phyloP scores from a whole-genome alignment of 2,113 vertebrate genomes.

The Taxidea taxus region DNA sequence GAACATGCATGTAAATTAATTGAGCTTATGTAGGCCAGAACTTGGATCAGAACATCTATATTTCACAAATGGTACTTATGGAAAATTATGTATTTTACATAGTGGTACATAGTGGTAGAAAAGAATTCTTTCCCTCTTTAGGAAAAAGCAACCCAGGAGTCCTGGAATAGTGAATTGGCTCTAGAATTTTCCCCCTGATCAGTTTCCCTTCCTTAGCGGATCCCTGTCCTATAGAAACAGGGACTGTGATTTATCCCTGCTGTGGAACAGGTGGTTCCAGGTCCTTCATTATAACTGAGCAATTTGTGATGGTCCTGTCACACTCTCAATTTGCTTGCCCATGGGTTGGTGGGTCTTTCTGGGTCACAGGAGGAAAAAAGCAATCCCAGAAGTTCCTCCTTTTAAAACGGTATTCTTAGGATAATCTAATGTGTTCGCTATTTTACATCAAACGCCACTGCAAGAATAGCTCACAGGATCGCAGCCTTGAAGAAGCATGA shows the following conservation, averaged over 20 bases:
- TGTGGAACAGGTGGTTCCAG: neutral
- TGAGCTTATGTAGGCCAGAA: constrained; percentile 6
- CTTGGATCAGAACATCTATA: neutral
- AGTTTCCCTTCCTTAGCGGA: neutral
- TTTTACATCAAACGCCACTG: constrained; percentile 64
- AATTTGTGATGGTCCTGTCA: constrained; percentile 1
- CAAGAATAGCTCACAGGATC: constrained; percentile 75
- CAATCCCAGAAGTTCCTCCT: constrained; percentile 59
- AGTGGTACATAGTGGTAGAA: neutral
- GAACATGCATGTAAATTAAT: neutral
- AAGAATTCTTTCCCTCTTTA: neutral
- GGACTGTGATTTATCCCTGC: neutral
- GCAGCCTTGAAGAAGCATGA: constrained; percentile 69
- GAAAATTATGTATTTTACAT: neutral
- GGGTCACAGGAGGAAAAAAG: constrained; percentile 63
- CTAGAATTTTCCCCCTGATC: neutral
- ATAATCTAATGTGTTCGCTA: constrained; percentile 73
- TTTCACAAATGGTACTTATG: constrained; percentile 6
- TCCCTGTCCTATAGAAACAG: neutral
- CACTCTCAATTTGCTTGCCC: constrained; percentile 11
- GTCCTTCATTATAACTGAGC: neutral
- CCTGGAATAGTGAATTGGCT: neutral
- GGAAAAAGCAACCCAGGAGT: neutral
- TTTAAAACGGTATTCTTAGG: constrained; percentile 73
- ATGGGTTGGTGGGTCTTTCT: constrained; percentile 53